phyloP scores from a whole-genome alignment of 2,888 invertebrate genomes.

The Trichogramma evanescens region DNA sequence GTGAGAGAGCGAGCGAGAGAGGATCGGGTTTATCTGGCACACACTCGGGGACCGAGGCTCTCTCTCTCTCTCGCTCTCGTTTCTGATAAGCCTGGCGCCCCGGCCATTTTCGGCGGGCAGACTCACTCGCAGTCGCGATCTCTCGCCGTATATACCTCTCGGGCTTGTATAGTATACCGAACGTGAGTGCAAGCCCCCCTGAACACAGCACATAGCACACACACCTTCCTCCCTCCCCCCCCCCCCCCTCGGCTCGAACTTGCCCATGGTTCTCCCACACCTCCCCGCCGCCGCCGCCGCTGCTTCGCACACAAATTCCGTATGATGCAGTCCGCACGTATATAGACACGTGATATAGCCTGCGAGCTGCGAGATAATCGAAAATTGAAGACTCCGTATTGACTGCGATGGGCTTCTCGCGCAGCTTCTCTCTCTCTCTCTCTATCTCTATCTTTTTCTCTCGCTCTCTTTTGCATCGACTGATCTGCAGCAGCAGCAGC shows the following conservation, averaged over 20 bases:
- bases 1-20: conserved; percentile 1
- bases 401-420: neutral
- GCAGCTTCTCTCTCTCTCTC: neutral
- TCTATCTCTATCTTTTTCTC: neutral
- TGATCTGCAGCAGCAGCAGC: neutral
- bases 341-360: no score
- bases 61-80: no score
- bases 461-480: neutral
- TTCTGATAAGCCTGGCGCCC: conserved; percentile 39
- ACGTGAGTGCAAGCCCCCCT: no score
- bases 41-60: conserved; percentile 22
- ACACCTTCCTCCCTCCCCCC: neutral
- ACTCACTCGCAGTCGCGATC: conserved; percentile 2
- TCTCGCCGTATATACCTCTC: no score
- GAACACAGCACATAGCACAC: no score
- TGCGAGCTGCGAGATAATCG: conserved; percentile 8
- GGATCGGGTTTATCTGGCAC: conserved; percentile 36
- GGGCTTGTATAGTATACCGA: no score
- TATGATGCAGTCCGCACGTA: no score
- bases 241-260: conserved; percentile 1
- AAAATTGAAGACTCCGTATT: conserved; percentile 9
- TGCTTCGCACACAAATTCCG: neutral
- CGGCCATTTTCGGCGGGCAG: conserved; percentile 33
- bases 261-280: neutral
- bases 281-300: neutral